Conservation (phyloP, 2,797 vertebrate genomes). For the Acanthornis magna region DNA sequence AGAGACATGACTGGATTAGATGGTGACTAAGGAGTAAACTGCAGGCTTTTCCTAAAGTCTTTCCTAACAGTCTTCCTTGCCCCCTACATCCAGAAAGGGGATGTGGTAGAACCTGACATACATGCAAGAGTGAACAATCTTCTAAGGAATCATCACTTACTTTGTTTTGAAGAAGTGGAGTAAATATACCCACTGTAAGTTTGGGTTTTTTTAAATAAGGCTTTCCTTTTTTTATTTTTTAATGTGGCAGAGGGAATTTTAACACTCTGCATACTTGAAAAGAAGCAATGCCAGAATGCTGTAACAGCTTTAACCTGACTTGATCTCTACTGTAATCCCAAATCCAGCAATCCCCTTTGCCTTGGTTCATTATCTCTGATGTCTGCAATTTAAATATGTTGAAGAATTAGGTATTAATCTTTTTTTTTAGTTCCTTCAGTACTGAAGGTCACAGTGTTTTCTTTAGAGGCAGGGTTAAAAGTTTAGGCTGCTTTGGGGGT, state of each 20-base stretch:
- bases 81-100: neutral
- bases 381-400: constrained; percentile 61
- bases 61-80: neutral
- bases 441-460: constrained; percentile 33
- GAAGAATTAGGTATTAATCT: constrained; percentile 54
- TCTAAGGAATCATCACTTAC: neutral
- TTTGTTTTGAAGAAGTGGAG: neutral
- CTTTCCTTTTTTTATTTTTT: neutral
- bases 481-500: neutral
- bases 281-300: constrained; percentile 13
- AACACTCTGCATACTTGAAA: neutral
- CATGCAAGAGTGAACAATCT: neutral
- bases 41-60: neutral
- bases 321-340: constrained; percentile 78
- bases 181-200: neutral
- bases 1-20: constrained; percentile 28
- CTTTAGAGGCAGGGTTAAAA: neutral
- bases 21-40: constrained; percentile 19
- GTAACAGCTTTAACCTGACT: constrained; percentile 64
- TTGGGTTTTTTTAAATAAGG: neutral
- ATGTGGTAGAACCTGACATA: neutral
- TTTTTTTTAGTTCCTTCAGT: constrained; percentile 19
- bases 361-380: constrained; percentile 76
- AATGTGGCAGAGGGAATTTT: neutral
- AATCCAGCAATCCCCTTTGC: constrained; percentile 81